Conservation (phyloP, 2,113 vertebrate species). For the Arvicanthis niloticus region DNA sequence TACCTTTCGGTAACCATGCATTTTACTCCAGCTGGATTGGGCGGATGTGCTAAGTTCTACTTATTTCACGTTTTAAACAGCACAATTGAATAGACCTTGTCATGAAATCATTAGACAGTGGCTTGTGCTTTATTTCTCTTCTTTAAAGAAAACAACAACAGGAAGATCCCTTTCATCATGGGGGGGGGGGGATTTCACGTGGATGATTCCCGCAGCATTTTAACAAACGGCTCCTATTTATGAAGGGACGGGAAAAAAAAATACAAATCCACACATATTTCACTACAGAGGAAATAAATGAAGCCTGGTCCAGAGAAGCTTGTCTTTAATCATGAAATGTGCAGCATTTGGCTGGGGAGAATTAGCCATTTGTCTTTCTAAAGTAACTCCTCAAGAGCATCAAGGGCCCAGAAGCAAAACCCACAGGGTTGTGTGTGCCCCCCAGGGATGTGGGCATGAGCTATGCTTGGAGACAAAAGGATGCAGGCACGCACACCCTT, state of each 20-base stretch:
- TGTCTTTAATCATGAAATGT: constrained; percentile 86
- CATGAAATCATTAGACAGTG: constrained; percentile 57
- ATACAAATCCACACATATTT: constrained; percentile 85
- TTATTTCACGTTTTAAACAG: constrained; percentile 64
- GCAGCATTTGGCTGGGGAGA: constrained; percentile 80
- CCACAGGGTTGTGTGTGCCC: constrained; percentile 45
- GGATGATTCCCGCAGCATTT: constrained; percentile 78
- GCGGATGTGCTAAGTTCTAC: neutral
- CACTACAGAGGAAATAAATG: constrained; percentile 84
- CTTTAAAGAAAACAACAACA: constrained; percentile 21
- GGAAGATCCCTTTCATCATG: neutral
- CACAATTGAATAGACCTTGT: constrained; percentile 39
- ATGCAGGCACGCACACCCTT: neutral
- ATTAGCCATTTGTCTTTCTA: constrained; percentile 85
- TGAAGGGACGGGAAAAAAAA: constrained; percentile 84
- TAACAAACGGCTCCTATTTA: constrained; percentile 85
- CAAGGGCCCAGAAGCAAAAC: constrained; percentile 68
- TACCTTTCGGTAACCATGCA: constrained; percentile 31
- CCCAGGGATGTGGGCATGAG: constrained; percentile 66
- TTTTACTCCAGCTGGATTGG: constrained; percentile 43
- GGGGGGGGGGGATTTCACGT: constrained; percentile 73
- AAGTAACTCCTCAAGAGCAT: constrained; percentile 68
- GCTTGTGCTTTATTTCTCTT: neutral
- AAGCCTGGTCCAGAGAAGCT: constrained; percentile 69
- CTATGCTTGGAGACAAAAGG: neutral